These are phyloP conservation scores for Microtus ochrogaster DNA, from an alignment of 2,113 vertebrate species.

Conservation along the genomic window DNA sequence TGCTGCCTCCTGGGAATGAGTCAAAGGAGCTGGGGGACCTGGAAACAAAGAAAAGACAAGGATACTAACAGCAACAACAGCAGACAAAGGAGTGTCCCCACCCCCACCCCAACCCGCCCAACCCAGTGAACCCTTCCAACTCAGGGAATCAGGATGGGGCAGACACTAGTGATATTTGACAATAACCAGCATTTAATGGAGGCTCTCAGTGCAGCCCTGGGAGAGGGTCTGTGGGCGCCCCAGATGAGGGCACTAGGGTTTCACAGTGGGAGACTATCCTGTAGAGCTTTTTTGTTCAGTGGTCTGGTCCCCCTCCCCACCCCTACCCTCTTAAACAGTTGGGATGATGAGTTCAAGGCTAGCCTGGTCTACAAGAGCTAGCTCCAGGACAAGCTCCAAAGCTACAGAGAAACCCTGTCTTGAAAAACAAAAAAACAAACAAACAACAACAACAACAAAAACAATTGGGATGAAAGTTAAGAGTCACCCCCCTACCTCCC, in stretches of 20 bases:
- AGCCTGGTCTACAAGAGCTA: no score
- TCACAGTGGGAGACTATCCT: background rate
- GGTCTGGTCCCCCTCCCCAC: background rate
- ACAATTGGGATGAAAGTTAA: background rate
- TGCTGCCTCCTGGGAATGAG: background rate
- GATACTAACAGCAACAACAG: accelerated
- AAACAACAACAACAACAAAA: no score
- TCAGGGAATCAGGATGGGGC: background rate
- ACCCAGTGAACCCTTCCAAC: background rate
- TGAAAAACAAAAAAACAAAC: no score
- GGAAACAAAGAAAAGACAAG: background rate
- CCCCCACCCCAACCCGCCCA: background rate
- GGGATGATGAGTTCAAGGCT: no score
- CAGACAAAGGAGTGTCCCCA: no score
- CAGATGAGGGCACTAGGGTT: background rate
- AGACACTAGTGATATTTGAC: background rate
- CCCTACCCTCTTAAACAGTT: background rate
- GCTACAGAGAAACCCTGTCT: no score
- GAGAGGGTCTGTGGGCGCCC: accelerated
- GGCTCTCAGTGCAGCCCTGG: background rate
- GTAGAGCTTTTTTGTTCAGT: background rate
- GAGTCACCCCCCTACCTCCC: background rate
- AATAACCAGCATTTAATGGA: background rate
- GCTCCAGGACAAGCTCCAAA: no score
- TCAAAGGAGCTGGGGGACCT: background rate